phyloP scores from a whole-genome alignment of 1,140 invertebrate species.

The Wiebesia pumilae region DNA sequence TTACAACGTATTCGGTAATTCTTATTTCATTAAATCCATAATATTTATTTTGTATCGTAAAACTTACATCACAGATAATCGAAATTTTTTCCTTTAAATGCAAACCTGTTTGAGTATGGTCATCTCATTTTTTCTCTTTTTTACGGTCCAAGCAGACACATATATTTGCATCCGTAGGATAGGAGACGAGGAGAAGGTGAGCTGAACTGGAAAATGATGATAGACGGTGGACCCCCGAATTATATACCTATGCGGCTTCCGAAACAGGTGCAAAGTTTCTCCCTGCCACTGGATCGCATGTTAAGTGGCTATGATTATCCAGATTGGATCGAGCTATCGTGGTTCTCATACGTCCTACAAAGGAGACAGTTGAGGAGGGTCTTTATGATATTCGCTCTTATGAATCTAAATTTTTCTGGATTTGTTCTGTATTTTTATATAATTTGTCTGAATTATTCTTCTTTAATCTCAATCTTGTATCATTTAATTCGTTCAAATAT shows the following conservation, averaged over 20 bases:
- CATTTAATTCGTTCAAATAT: no score
- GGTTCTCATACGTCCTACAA: conserved; percentile 15
- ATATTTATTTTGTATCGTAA: conserved; percentile 29
- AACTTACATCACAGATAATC: conserved; percentile 41
- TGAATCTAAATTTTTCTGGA: not conserved
- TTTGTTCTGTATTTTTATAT: not conserved
- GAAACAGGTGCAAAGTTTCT: conserved; percentile 34
- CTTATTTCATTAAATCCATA: conserved; percentile 21
- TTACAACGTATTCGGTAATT: conserved; percentile 19
- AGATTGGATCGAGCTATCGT: conserved; percentile 34
- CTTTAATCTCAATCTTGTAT: not conserved
- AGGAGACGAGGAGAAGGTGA: conserved; percentile 22
- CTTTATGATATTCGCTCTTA: not conserved
- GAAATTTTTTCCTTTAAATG: conserved; percentile 29
- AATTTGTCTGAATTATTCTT: not conserved
- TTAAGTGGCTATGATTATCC: conserved; percentile 33
- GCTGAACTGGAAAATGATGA: conserved; percentile 38
- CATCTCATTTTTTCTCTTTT: not conserved
- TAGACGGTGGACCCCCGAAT: conserved; percentile 37
- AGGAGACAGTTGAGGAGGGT: not conserved
- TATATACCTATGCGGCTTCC: conserved; percentile 35
- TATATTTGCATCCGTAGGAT: conserved; percentile 33
- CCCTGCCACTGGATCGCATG: conserved; percentile 21
- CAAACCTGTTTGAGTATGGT: conserved; percentile 19
- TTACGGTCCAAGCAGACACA: not conserved